Conservation (phyloP, 2,113 vertebrate species). For the Dicerorhinus sumatrensis region DNA sequence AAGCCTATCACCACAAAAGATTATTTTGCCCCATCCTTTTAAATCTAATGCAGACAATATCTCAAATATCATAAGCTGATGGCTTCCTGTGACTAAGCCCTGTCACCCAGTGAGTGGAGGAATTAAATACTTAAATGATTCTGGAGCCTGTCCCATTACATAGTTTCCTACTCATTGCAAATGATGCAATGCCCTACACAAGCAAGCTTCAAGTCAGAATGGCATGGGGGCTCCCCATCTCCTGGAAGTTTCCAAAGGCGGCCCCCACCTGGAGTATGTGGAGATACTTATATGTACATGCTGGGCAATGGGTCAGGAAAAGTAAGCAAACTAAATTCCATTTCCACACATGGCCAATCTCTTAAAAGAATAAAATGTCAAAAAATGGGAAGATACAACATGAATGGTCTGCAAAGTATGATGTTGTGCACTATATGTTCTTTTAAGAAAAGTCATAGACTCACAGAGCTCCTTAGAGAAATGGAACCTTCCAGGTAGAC, state of each 20-base stretch:
- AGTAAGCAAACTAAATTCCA: not conserved
- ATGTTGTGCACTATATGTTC: too few relatives aligned
- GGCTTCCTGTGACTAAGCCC: not conserved
- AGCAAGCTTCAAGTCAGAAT: not conserved
- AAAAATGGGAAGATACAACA: not conserved
- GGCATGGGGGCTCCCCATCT: not conserved
- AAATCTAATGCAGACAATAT: not conserved
- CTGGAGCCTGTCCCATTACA: not conserved
- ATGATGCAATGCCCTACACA: not conserved
- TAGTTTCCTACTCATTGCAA: not conserved
- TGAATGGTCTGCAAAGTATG: not conserved
- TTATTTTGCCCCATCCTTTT: not conserved
- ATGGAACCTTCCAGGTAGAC: not conserved
- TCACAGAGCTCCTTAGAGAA: not conserved
- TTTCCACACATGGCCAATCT: not conserved
- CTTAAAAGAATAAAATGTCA: not conserved
- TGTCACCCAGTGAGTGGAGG: not conserved
- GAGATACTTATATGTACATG: not conserved
- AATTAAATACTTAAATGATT: too few relatives aligned
- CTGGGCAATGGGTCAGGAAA: too few relatives aligned
- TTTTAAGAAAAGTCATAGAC: not conserved
- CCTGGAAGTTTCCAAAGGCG: not conserved
- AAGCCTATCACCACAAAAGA: not conserved
- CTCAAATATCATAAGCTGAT: not conserved
- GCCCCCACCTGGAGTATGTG: not conserved